Conservation (phyloP, 2,113 vertebrate genomes). For the Synodontis membranacea region DNA sequence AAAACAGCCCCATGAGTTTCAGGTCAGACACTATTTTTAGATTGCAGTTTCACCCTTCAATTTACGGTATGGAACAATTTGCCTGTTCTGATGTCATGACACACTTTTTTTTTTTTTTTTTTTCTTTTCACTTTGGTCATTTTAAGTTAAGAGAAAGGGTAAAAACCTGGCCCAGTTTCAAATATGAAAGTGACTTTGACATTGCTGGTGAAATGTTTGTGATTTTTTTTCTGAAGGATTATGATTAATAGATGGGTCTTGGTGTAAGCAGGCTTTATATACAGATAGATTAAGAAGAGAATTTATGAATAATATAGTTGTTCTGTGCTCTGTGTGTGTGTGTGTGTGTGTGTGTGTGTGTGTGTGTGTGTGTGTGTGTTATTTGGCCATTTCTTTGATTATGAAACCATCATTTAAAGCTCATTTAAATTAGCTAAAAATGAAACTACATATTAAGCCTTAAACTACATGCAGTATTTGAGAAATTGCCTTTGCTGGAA, state of each 20-base stretch:
- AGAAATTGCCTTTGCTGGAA: background rate
- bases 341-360: background rate
- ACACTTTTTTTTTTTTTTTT: constrained; percentile 46
- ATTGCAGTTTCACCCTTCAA: constrained; percentile 36
- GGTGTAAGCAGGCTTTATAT: background rate
- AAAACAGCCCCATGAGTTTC: constrained; percentile 27
- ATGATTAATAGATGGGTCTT: background rate
- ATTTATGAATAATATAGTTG: background rate
- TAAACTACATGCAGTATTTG: background rate
- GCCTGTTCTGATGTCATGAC: constrained; percentile 33
- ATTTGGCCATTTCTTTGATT: background rate
- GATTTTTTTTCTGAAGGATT: background rate
- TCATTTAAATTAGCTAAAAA: background rate
- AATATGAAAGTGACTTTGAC: constrained; percentile 27
- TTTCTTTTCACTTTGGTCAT: constrained; percentile 36
- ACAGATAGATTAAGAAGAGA: background rate
- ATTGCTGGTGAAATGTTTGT: background rate
- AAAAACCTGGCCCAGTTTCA: constrained; percentile 17
- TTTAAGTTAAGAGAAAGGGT: constrained; percentile 13
- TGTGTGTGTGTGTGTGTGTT: background rate
- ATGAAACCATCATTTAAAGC: background rate
- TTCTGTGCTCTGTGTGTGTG: background rate
- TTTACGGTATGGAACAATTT: constrained; percentile 25
- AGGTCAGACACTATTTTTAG: constrained; percentile 47
- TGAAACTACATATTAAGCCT: background rate